phyloP scores from a whole-genome alignment of 2,113 vertebrate genomes.

The Tetrax tetrax region DNA sequence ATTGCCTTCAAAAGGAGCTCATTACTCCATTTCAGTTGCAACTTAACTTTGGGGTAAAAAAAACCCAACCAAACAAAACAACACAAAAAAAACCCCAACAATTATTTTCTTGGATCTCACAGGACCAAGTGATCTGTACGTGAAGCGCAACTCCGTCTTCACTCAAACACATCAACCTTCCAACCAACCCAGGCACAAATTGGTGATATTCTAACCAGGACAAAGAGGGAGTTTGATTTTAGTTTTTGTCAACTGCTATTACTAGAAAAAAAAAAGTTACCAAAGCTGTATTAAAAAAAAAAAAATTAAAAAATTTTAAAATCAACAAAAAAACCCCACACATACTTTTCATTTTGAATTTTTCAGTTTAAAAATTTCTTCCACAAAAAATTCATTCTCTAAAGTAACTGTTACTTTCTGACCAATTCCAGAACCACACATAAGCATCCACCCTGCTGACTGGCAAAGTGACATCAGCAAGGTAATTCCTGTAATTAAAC shows the following conservation, averaged over 20 bases:
- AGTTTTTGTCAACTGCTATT: background rate
- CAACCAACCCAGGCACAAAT: background rate
- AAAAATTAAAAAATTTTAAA: too few species aligned
- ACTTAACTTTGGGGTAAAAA: background rate
- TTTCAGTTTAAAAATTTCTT: background rate
- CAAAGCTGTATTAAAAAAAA: background rate
- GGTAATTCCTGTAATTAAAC: slow-evolving; percentile 28
- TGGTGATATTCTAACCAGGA: background rate
- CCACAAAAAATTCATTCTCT: background rate
- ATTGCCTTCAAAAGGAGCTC: background rate
- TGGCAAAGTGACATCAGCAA: background rate
- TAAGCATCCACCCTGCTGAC: background rate
- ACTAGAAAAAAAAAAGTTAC: background rate
- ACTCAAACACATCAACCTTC: background rate
- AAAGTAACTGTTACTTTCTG: background rate
- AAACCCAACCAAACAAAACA: background rate
- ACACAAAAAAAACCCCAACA: too few species aligned
- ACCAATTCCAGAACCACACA: background rate
- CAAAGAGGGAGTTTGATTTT: background rate
- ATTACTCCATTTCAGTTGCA: background rate
- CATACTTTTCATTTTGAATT: background rate
- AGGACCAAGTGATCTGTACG: background rate
- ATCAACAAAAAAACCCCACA: background rate
- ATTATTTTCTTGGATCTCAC: background rate
- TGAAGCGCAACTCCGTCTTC: background rate